Base-by-base conservation (phyloP, 2,113 vertebrate genomes). In the Pipa parva region DNA sequence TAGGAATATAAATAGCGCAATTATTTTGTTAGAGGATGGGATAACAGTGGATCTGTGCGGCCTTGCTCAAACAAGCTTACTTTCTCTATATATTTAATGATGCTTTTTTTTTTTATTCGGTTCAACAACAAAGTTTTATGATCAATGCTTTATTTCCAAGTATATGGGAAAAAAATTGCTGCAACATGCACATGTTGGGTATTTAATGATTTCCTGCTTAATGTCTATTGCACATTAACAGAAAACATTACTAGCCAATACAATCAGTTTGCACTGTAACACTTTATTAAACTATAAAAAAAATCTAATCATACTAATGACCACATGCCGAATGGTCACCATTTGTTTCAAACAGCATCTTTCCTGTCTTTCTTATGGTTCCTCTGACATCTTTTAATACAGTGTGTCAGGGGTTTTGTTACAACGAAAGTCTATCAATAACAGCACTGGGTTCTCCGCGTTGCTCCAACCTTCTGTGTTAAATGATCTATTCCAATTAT, bases 31-130 rank as follows among this genome's bases (percentile, higher is more conserved):
- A 18, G 25, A 3, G n/a, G 17, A 54, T n/a, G 31, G 12, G 31
- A 55, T n/a, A 28, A 55, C 25, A 55, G 26, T 28, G 17, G 26
- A 28, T 55, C 52, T 55, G 27, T 55, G 25, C 52, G 20, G 25
- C 27, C 17, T 55, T 28, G 25, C 27, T 55, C 52, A 55, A 29
- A 28, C 52, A 55, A 55, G 25, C 52, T 55, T 55, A 3, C 52
- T 29, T 29, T 55, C 52, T 27, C 27, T 28, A 55, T 55, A 55
- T 29, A 28, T 52, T 55, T 55, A 55, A 55, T 55, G 52, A 55
- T 28, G 22, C 50, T 55, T 7, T 24, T n/a, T n/a, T n/a, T 49
- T 49, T 28, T 29, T 55, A 55, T 55, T 27, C 27, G 26, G 27
- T 55, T 55, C 52, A 55, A 55, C 52, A 28, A 55, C 12, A 20